phyloP scores from a whole-genome alignment of 2,888 invertebrate genomes.

The Hydropsyche betteni region DNA sequence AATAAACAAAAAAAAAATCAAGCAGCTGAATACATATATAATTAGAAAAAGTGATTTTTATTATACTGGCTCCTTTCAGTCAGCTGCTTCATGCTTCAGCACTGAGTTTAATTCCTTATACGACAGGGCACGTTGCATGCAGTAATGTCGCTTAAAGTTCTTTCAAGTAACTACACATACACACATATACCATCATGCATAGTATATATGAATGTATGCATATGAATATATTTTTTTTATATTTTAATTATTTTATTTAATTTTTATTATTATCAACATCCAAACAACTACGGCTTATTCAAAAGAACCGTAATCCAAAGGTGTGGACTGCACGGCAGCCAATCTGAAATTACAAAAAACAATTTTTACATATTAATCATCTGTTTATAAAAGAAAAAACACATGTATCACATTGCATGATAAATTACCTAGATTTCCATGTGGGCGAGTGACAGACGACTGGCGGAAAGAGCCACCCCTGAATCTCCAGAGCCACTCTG shows the following conservation, averaged over 20 bases:
- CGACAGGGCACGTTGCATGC: constrained; percentile 52
- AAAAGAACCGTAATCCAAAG: constrained; percentile 44
- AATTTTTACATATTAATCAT: constrained; percentile 8
- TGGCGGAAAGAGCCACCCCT: constrained; percentile 75
- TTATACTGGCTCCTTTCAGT: constrained; percentile 50
- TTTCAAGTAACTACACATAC: constrained; percentile 21
- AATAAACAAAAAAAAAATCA: background rate
- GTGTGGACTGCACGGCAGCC: constrained; percentile 48
- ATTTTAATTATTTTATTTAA: constrained; percentile 50
- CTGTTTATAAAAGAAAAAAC: background rate
- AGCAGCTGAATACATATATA: background rate
- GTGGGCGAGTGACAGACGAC: constrained; percentile 71
- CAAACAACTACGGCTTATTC: constrained; percentile 41
- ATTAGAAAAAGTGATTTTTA: constrained; percentile 33
- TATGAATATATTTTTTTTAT: constrained; percentile 40
- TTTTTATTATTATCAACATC: constrained; percentile 52
- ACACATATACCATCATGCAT: background rate
- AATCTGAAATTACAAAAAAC: constrained; percentile 44
- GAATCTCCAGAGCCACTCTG: constrained; percentile 74
- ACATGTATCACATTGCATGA: constrained; percentile 35
- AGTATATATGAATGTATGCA: constrained; percentile 41
- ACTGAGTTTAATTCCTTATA: constrained; percentile 43
- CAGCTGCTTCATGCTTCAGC: constrained; percentile 45
- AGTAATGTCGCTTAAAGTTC: constrained; percentile 30
- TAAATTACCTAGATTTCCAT: constrained; percentile 62